Evolutionary conservation across 2,888 invertebrate species (phyloP), one percentile per base, ranked within the genome.

Genomic region (Maniola hyperantus): DNA sequence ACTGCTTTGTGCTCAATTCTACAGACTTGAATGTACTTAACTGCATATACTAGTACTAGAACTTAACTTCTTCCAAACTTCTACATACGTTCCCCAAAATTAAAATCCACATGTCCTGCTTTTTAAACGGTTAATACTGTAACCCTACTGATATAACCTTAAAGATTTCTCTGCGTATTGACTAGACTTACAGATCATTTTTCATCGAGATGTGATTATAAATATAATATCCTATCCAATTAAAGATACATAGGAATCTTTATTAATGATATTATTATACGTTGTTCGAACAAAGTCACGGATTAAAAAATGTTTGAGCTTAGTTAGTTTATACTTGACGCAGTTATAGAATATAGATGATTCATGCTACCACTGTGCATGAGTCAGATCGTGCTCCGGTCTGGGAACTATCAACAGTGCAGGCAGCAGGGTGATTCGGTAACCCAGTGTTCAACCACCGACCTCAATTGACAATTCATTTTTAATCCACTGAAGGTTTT

Each of bases 121-220:
- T 50, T 50, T 26, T 50, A 10, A 20, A 10, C 20, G 8, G 20
- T 20, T 5, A 1, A 20, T 20, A 20, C 8, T 50, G 50, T 50
- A 20, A 50, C 50, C 50, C 20, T 50, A 50, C 20, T 50, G 11
- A 36, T 20, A 48, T 65, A 66, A 66, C 66, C 62, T 62, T 57
- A 50, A 5, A 42, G 50, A 55, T 66, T 48, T 66, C 20, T 55
- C 46, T 50, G 36, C 53, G 42, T 62, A 10, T 44, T 15, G 33
- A 57, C 48, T 34, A 55, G 8, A 10, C 42, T 11, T 50, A 66
- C 26, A 57, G 54, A n/a, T 62, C 6, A 26, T 53, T 59, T 57
- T 53, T 62, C 36, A 58, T 59, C 51, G 51, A 58, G 36, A 61
- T 20, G 50, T 50, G 50, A 50, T 50, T 50, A 26, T 20, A 50